phyloP scores from a whole-genome alignment of 2,888 invertebrate species.

The Trypoxylon attenuatum region DNA sequence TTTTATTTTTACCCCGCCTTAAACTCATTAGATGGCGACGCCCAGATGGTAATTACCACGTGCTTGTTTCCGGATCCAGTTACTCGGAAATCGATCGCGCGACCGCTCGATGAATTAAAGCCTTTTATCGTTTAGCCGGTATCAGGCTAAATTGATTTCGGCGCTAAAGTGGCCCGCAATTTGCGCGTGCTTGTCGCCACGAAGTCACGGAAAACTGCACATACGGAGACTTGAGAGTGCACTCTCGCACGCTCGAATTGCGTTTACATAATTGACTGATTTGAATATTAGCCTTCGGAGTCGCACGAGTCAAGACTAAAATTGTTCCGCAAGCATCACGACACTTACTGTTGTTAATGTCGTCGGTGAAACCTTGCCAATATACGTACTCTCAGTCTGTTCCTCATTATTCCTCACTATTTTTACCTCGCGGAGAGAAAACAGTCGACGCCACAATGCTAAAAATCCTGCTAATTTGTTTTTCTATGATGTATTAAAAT shows the following conservation, averaged over 20 bases:
- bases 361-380: too few species aligned
- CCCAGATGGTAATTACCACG: slow-evolving; percentile 13
- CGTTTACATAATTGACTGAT: background rate
- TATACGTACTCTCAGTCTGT: too few species aligned
- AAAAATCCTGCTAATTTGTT: slow-evolving; percentile 16
- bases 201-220: too few species aligned
- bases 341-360: too few species aligned
- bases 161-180: slow-evolving; percentile 15
- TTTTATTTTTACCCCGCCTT: slow-evolving; percentile 10
- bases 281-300: background rate
- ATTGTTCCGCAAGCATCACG: too few species aligned
- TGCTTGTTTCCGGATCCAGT: slow-evolving; percentile 24
- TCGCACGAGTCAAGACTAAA: too few species aligned
- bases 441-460: too few species aligned
- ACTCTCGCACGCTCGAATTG: background rate
- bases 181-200: background rate
- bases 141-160: slow-evolving; percentile 8
- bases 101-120: slow-evolving; percentile 14
- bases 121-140: slow-evolving; percentile 15
- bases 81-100: slow-evolving; percentile 7
- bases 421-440: too few species aligned
- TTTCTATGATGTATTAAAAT: slow-evolving; percentile 2
- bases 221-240: too few species aligned
- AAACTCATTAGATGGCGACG: slow-evolving; percentile 13
- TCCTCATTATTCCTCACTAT: too few species aligned